Percentiles rank a stretch among this genome's conserved stretches.
Evolutionary conservation across 1,140 invertebrate genomes (phyloP).

Genomic region (Lamellibrachia luymesi): DNA sequence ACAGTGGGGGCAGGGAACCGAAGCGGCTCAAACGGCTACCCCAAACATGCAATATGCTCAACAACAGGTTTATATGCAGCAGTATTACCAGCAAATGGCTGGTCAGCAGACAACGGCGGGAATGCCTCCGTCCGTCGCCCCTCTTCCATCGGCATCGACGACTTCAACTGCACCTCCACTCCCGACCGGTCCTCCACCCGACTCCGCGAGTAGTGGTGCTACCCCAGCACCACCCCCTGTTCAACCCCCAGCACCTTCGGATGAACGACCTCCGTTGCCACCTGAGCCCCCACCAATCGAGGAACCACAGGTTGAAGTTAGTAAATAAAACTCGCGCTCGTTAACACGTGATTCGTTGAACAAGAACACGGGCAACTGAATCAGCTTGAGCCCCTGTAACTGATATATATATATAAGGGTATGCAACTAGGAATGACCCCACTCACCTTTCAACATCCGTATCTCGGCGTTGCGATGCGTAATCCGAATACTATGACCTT

Average conservation of each 20-base stretch:
- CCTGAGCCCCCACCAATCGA: slow-evolving; percentile 15
- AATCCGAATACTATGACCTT: too few species aligned
- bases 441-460: too few species aligned
- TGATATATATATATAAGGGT: too few species aligned
- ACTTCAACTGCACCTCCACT: neutral
- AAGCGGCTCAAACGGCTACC: neutral
- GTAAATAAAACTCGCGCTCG: neutral
- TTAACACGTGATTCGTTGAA: neutral
- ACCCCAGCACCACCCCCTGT: neutral
- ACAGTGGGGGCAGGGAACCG: neutral
- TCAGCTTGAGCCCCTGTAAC: too few species aligned
- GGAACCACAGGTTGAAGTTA: neutral
- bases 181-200: slow-evolving; percentile 12
- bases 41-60: neutral
- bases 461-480: too few species aligned
- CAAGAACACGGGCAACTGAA: too few species aligned
- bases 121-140: neutral
- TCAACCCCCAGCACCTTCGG: neutral
- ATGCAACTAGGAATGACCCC: too few species aligned
- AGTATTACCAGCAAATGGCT: slow-evolving; percentile 13
- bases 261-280: slow-evolving; percentile 6
- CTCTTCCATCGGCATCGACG: neutral
- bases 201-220: neutral
- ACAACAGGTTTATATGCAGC: slow-evolving; percentile 14
- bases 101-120: neutral